Base-by-base conservation (phyloP, 2,888 invertebrate genomes). In the Pollenia angustigena region DNA sequence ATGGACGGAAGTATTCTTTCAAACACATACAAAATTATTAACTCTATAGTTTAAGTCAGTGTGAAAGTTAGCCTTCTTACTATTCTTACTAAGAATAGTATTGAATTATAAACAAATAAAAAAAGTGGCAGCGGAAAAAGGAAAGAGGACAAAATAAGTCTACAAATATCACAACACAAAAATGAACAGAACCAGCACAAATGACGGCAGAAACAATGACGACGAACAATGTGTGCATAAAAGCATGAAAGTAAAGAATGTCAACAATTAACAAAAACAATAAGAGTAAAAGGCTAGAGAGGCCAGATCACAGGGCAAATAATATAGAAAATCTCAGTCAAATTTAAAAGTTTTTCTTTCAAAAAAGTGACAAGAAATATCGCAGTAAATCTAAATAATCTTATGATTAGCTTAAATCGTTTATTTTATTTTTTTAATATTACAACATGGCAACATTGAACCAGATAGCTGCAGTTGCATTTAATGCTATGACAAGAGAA, bases 211-310 rank as follows among this genome's bases (percentile, higher is more conserved):
- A 18, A 82, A 79, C 76, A 83, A 82, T 76, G 72, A 82, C 48
- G 58, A 60, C 60, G 44, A 82, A 81, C 46, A 81, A 81, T 78
- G 74, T 48, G 56, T 81, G 72, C 78, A 79, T 42, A 71, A 85
- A 81, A 85, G 82, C 80, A 85, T 87, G 79, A 86, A 88, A 83
- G 58, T 88, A 76, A 88, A 85, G 80, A 87, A 85, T 82, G 83
- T 50, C 78, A 84, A 68, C 81, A 87, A 81, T 79, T 85, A 85
- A 60, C 85, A 84, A 74, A 50, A 83, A 79, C 23, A 82, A 82
- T 16, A 8, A 18, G 4, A 18, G 23, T 10, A 3, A 42, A 42
- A 4, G 7, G 10, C 14, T 11, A 54, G 72, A 11, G 72, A 72
- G 72, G 72, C 64, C 81, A 81, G 11, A 18, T 40, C n/a, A 32